Evolutionary conservation across 30 jellyfish, hydroid and myxozoan genomes (phyloP), one percentile per base, ranked within the genome.

Genomic region (Rhopilema esculentum): DNA sequence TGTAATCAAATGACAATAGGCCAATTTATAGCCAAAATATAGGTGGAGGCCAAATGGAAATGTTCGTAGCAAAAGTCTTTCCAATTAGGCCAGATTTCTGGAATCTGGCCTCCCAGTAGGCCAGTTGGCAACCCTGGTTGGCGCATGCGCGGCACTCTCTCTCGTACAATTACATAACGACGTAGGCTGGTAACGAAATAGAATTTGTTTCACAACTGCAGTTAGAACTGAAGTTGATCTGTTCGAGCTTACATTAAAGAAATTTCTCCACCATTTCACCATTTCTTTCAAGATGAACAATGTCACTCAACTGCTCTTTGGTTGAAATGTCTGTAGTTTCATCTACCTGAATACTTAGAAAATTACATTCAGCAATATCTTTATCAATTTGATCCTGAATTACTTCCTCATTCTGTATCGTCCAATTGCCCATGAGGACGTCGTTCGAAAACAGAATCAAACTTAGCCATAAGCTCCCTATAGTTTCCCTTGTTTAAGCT

Each of bases 381-480:
- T 23, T 26, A 22, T 57, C 71, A 26, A 79, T 79, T 22, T 32
- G 69, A 65, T 79, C 89, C 49, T 57, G 84, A 62, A 79, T 57
- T 26, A 79, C 69, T 12, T 64, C 24, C 6, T 40, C 57, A 40
- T 69, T 66, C 93, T 19, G 7, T 6, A 23, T 72, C 93, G 4
- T 4, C 66, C 81, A 73, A 24, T 49, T 62, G 33, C 83, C 89
- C 82, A 19, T 85, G 83, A 24, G 62, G 57, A 8, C 89, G 78
- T 18, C 89, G 71, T 61, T 85, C 89, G 27, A 85, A 85, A 79
- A 73, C 83, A 12, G 94, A 85, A 57, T 85, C 89, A 66, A 85
- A 75, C 67, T 85, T 85, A 20, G 83, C 89, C 2, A 85, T 31
- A 51, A 83, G 73, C 89, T 84, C 93, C 62, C 88, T 49, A 64